phyloP scores from a whole-genome alignment of 2,113 vertebrate genomes.

The Lamprotornis superbus region DNA sequence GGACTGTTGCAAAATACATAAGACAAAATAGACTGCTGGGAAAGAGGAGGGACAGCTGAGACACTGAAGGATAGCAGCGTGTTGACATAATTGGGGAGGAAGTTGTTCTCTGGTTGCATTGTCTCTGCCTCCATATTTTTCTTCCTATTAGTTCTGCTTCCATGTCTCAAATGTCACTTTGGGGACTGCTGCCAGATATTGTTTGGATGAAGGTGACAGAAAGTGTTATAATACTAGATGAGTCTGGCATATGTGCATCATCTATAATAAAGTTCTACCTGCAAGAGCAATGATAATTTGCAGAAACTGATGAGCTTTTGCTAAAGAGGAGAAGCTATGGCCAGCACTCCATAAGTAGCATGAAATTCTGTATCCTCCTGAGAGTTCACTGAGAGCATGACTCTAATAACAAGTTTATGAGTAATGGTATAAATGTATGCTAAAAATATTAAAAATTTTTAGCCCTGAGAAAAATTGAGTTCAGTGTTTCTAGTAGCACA shows the following conservation, averaged over 20 bases:
- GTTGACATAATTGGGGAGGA: not conserved
- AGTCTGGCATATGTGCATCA: conserved; percentile 57
- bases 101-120: not conserved
- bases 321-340: not conserved
- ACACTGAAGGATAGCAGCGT: not conserved
- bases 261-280: conserved; percentile 57
- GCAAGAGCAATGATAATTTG: conserved; percentile 39
- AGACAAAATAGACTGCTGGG: not conserved
- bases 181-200: conserved; percentile 60
- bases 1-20: not conserved
- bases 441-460: not conserved
- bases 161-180: conserved; percentile 36
- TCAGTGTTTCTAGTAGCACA: not conserved
- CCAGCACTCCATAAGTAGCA: not conserved
- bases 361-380: not conserved
- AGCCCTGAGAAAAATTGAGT: not conserved
- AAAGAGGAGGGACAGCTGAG: not conserved
- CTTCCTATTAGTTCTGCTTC: conserved; percentile 47
- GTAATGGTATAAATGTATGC: not conserved
- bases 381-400: not conserved
- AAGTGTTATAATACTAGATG: conserved; percentile 48
- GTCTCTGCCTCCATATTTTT: not conserved
- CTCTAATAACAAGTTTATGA: not conserved
- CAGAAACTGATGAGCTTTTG: conserved; percentile 32
- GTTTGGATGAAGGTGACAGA: conserved; percentile 59